A percentile compares a stretch with the other conserved stretches of the same genome.
These are phyloP conservation scores for Typhlichthys eigenmanni DNA, from an alignment of 2,797 vertebrate species.

Conservation along the genomic window DNA sequence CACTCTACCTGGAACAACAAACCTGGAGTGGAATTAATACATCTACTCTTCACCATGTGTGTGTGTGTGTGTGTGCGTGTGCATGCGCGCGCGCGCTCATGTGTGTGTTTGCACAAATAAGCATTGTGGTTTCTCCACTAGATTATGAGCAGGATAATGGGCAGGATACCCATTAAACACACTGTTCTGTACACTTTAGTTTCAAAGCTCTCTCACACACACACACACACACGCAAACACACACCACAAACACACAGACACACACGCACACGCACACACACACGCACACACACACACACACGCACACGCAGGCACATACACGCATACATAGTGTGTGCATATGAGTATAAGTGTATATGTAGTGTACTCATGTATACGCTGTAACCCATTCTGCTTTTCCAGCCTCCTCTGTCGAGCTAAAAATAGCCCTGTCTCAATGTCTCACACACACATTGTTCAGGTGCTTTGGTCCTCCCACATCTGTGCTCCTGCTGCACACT, in stretches of 20 bases:
- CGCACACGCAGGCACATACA: constrained; percentile 31
- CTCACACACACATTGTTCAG: constrained; percentile 44
- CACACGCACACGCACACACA: constrained; percentile 3
- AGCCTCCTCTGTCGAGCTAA: constrained; percentile 59
- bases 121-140: constrained; percentile 35
- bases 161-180: constrained; percentile 26
- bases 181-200: constrained; percentile 23
- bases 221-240: neutral
- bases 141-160: constrained; percentile 16
- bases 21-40: neutral
- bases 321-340: constrained; percentile 22
- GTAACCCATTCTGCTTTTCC: constrained; percentile 56
- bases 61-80: neutral
- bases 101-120: neutral
- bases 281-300: constrained; percentile 15
- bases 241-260: neutral
- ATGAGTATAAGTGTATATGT: too few species aligned
- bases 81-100: neutral
- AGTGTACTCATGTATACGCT: constrained; percentile 5
- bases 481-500: constrained; percentile 51
- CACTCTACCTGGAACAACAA: constrained; percentile 43
- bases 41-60: neutral
- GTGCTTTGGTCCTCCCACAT: constrained; percentile 34
- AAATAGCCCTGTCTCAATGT: constrained; percentile 62
- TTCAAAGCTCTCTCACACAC: constrained; percentile 11